Evolutionary conservation across 2,888 invertebrate species (phyloP), one percentile per base, ranked within the genome.

Genomic region (Ophion ventricosus): DNA sequence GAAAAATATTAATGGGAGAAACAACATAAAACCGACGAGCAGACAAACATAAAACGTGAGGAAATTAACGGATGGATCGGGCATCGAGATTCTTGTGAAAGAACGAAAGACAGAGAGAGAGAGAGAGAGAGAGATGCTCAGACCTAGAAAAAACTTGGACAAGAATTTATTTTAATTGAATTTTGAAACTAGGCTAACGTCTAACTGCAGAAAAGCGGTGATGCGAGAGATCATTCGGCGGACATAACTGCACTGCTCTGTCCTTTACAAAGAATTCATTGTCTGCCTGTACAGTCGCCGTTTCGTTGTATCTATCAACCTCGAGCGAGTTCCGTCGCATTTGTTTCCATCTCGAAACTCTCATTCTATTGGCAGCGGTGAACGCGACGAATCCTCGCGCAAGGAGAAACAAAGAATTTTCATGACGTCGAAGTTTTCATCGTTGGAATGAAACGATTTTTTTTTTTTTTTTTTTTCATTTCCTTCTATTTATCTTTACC

Each of bases 131-230:
- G 59, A 20, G 11, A 43, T 10, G 35, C 49, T 35, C 26, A 67
- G 67, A 23, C 54, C 35, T 54, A 61, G 40, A 54, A 75, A 59
- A 25, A 61, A 70, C 74, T 49, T 26, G n/a, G 75, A 25, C 66
- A 80, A 80, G 84, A 87, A 87, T 90, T 90, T 88, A 90, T 89
- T 91, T 89, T 91, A 91, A 91, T 91, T 90, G 90, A 90, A 90
- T 91, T 90, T 90, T 78, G 87, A 87, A 91, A 91, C 88, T 90
- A 88, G 90, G 90, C 88, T 90, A 90, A 86, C 88, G 83, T 87
- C 87, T 88, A 90, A 90, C 88, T 88, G 89, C 86, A 61, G 79
- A 88, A 90, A 89, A 88, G 88, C 86, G 74, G 75, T 78, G 84
- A 82, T 78, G 79, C 74, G 70, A 54, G 75, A 40, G 64, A 79